Evolutionary conservation across 2,888 invertebrate species (phyloP), one percentile per base, ranked within the genome.

Genomic region (Philereme vetulata): DNA sequence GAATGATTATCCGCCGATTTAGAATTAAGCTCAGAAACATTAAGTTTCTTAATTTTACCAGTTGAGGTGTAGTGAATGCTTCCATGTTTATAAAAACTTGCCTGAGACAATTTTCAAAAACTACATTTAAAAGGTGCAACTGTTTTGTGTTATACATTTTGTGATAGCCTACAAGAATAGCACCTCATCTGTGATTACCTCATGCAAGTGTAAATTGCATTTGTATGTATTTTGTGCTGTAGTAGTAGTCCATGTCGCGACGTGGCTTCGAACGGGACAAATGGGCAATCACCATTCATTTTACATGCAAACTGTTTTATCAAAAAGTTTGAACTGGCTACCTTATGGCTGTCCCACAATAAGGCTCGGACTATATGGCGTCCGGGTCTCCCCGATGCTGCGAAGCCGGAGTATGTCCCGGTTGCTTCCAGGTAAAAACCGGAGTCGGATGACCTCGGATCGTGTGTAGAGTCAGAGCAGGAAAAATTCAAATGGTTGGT

Each of bases 1-100:
- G 56, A 72, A 71, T 71, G 62, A 72, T 66, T 67, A 74, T 72
- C 81, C 80, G 78, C 80, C 78, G 81, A 80, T 70, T 68, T 70
- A 72, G 71, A 67, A 68, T 65, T 76, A 75, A 72, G 72, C 70
- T 69, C 40, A 54, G 57, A 58, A 62, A 56, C 49, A 59, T 52
- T 50, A 51, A 44, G 58, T 55, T 58, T 51, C 47, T 49, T 47
- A 50, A 43, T 52, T 44, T 46, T 50, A 50, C 52, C 34, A 36
- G 6, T 46, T 51, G 35, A 35, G 35, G 35, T 35, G 35, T 5
- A 35, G 35, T 35, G 35, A 35, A 51, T 45, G 50, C 59, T 53
- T 59, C 44, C 52, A 53, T 57, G 42, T 49, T 50, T 48, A 38
- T 38, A 4, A 36, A 4, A 47, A 51, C 46, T 57, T 57, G 51